Evolutionary conservation across 2,888 invertebrate genomes (phyloP).

Genomic region (Hymenopus coronatus): DNA sequence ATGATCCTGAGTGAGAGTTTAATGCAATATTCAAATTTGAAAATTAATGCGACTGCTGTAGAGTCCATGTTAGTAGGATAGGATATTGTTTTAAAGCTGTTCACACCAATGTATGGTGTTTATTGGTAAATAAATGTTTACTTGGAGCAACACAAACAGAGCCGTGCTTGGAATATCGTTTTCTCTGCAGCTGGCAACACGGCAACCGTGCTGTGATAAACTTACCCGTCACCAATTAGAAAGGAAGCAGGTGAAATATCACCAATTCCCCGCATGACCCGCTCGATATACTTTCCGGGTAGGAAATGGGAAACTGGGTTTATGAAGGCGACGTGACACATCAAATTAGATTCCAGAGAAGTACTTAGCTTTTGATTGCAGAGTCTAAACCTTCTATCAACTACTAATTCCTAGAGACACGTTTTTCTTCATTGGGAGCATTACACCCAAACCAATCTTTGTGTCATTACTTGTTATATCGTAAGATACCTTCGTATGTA

Average conservation of each 20-base stretch:
- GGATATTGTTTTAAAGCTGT: no score
- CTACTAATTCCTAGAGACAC: no score
- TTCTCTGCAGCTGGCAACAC: neutral
- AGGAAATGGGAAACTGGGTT: neutral
- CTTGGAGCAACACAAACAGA: neutral
- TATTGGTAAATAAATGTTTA: neutral
- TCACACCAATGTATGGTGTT: no score
- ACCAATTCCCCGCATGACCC: neutral
- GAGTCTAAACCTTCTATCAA: no score
- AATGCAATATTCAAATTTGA: no score
- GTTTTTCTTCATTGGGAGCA: no score
- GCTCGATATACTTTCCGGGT: neutral
- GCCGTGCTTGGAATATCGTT: neutral
- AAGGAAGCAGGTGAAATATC: neutral
- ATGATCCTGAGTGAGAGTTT: no score
- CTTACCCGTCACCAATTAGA: neutral
- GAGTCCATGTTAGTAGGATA: no score
- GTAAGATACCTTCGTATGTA: no score
- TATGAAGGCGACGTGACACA: neutral
- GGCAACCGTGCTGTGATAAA: neutral
- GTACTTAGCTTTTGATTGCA: neutral
- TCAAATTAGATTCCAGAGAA: neutral
- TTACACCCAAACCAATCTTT: no score
- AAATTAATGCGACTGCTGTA: no score
- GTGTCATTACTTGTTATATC: no score